phyloP scores from a whole-genome alignment of 2,888 invertebrate genomes.

The Microctonus brassicae region DNA sequence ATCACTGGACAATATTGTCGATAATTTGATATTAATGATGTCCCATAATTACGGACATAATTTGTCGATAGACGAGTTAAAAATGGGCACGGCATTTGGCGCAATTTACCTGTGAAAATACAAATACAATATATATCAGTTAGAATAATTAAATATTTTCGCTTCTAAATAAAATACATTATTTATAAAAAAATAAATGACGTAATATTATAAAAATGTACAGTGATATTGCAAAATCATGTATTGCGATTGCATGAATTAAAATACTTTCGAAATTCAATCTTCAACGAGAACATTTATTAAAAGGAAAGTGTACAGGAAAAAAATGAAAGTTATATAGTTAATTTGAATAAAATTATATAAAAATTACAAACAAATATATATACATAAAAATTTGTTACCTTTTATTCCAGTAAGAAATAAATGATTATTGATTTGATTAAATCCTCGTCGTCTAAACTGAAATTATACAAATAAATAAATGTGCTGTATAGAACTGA shows the following conservation, averaged over 20 bases:
- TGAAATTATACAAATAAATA: neutral
- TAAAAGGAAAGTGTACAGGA: neutral
- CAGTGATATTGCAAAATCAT: neutral
- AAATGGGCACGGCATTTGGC: slow-evolving; percentile 88
- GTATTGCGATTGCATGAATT: neutral
- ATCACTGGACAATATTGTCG: slow-evolving; percentile 86
- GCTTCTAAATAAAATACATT: no score
- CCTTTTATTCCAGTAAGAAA: neutral
- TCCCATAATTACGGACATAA: slow-evolving; percentile 87
- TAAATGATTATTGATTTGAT: neutral
- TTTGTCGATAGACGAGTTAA: slow-evolving; percentile 83
- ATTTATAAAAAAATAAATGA: neutral
- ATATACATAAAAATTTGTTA: neutral
- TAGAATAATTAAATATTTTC: neutral
- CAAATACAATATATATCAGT: neutral
- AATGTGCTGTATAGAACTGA: neutral
- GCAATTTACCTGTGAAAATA: neutral
- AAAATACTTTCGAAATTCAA: neutral
- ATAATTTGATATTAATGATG: slow-evolving; percentile 82
- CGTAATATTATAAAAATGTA: neutral
- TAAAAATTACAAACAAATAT: no score
- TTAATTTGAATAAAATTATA: neutral
- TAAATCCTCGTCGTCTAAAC: neutral
- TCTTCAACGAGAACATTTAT: neutral
- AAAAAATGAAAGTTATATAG: neutral